A percentile compares a stretch with the other conserved stretches of the same genome.
phyloP scores from a whole-genome alignment of 53 echinoderm and acorn worm species.

The Holothuria scabra region DNA sequence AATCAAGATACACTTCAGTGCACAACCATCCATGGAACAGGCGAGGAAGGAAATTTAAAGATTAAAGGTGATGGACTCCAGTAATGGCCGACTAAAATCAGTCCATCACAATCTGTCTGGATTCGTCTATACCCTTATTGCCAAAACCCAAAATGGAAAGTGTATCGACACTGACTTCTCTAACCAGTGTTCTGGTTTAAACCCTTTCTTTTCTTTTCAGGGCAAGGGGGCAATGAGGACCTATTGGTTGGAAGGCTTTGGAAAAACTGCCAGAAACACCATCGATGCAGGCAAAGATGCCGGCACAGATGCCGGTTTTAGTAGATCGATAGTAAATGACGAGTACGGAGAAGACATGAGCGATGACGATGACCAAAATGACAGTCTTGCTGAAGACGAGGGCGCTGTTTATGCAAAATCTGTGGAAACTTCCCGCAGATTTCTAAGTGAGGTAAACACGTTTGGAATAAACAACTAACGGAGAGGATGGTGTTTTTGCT shows the following conservation, averaged over 20 bases:
- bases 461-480: background rate
- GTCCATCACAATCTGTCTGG: no score
- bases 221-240: constrained; percentile 4
- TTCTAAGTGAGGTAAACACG: background rate
- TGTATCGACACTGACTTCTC: no score
- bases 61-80: no score
- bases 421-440: background rate
- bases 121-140: no score
- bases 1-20: no score
- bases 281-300: background rate
- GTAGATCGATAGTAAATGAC: background rate
- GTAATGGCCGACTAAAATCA: no score
- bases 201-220: background rate
- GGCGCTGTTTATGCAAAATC: background rate
- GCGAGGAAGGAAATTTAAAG: no score
- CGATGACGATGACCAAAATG: background rate
- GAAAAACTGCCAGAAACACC: background rate
- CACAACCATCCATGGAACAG: no score
- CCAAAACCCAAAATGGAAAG: no score
- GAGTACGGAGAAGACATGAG: background rate
- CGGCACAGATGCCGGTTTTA: background rate
- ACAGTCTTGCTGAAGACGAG: constrained; percentile 20
- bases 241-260: background rate
- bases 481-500: no score
- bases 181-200: no score